Conservation (phyloP, 2,797 vertebrate species). For the Columba guinea region DNA sequence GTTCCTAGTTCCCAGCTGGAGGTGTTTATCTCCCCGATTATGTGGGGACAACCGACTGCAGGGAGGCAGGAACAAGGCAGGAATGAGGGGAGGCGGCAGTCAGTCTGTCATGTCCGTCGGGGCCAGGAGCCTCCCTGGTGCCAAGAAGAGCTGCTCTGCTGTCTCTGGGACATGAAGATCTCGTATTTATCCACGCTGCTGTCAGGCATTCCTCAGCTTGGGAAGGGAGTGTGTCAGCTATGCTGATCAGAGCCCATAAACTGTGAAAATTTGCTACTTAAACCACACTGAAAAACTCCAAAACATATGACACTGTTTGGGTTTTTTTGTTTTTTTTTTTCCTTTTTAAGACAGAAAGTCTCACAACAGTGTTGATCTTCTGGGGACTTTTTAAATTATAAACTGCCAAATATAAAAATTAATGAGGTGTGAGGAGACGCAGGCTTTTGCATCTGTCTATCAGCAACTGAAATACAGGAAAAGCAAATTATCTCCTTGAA, state of each 20-base stretch:
- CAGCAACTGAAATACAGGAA: conserved; percentile 53
- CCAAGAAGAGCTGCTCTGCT: conserved; percentile 46
- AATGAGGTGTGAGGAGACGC: conserved; percentile 46
- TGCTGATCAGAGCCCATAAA: neutral
- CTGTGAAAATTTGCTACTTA: conserved; percentile 14
- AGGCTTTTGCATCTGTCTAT: conserved; percentile 46
- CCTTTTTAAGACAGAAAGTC: neutral
- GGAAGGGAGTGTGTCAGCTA: conserved; percentile 58
- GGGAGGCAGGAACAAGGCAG: neutral
- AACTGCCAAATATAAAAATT: conserved; percentile 44
- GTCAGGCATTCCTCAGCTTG: conserved; percentile 59
- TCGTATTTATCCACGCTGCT: conserved; percentile 51
- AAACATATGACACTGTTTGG: neutral
- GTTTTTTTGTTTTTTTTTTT: neutral
- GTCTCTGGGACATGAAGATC: neutral
- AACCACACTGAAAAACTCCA: neutral
- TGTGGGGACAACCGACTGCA: neutral
- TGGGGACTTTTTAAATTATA: neutral
- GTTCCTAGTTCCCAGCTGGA: conserved; percentile 59
- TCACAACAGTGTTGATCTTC: conserved; percentile 32
- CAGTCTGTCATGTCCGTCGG: too few species aligned
- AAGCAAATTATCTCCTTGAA: conserved; percentile 56
- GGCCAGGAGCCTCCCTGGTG: neutral
- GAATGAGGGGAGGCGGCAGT: too few species aligned
- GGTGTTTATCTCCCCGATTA: conserved; percentile 5